These are phyloP conservation scores for Epinephelus malabaricus DNA, from an alignment of 2,797 vertebrate genomes.

Conservation along the genomic window DNA sequence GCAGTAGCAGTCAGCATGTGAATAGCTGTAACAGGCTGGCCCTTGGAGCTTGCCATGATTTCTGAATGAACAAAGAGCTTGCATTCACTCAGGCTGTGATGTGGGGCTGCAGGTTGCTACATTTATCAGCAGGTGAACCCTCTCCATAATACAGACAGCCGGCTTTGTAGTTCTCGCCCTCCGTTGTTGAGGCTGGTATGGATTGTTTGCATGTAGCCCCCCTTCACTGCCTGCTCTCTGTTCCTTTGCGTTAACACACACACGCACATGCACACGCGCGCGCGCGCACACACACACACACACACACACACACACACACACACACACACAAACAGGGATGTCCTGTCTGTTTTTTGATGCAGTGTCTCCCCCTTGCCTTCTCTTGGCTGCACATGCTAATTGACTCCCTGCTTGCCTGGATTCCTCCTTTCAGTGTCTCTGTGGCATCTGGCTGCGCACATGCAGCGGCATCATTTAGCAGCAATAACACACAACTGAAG, in stretches of 20 bases:
- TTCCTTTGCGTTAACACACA: no score
- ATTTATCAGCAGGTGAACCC: constrained; percentile 65
- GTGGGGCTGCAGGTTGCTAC: constrained; percentile 55
- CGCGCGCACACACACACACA: neutral
- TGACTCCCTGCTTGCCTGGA: constrained; percentile 3
- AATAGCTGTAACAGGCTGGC: constrained; percentile 43
- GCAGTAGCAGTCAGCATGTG: constrained; percentile 61
- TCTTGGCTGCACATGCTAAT: constrained; percentile 54
- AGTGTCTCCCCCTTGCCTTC: constrained; percentile 71
- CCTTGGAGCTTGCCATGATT: constrained; percentile 58
- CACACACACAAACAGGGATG: constrained; percentile 53
- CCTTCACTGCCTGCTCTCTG: constrained; percentile 41
- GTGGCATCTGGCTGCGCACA: constrained; percentile 21
- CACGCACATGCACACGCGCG: neutral
- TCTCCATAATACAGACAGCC: constrained; percentile 53
- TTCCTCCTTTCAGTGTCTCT: neutral
- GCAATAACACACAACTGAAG: constrained; percentile 2
- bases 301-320: neutral
- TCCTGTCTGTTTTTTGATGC: constrained; percentile 71
- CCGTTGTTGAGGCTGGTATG: constrained; percentile 73
- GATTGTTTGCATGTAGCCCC: constrained; percentile 73
- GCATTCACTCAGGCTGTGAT: constrained; percentile 46
- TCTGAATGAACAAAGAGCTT: constrained; percentile 74
- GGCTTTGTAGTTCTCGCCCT: constrained; percentile 40
- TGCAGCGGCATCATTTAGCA: constrained; percentile 17